These are phyloP conservation scores for Tonatia bakeri DNA, from an alignment of 2,113 vertebrate species.

Conservation along the genomic window DNA sequence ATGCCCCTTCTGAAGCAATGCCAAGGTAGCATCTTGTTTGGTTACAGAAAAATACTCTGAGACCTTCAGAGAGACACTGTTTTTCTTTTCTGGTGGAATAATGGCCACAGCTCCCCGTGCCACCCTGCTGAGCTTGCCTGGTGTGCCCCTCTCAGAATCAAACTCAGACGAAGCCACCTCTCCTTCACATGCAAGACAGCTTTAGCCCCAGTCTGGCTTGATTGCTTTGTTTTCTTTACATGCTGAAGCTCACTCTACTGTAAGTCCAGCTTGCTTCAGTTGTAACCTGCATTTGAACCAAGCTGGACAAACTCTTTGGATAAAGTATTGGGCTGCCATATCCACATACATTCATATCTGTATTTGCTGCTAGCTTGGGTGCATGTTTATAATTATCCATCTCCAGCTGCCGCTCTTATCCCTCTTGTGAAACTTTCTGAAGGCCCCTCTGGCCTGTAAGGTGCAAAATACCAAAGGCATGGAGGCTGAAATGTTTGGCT, in stretches of 20 bases:
- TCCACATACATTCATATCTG: background rate
- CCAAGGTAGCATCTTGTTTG: conserved; percentile 55
- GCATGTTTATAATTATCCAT: background rate
- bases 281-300: background rate
- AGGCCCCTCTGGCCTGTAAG: background rate
- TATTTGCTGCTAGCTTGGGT: background rate
- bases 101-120: background rate
- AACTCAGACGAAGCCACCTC: background rate
- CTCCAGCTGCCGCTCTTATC: background rate
- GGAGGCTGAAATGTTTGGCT: background rate
- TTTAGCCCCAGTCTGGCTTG: background rate
- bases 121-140: background rate
- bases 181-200: background rate
- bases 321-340: background rate
- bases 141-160: background rate
- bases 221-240: background rate
- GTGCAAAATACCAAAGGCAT: background rate
- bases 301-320: background rate
- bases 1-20: conserved; percentile 46
- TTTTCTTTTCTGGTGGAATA: background rate
- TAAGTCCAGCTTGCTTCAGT: too few species aligned
- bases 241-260: background rate
- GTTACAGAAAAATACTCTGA: conserved; percentile 38
- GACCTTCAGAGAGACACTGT: background rate
- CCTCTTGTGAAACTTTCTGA: background rate